phyloP scores from a whole-genome alignment of 2,888 invertebrate species.

The Rhagophthalmus giganteus region DNA sequence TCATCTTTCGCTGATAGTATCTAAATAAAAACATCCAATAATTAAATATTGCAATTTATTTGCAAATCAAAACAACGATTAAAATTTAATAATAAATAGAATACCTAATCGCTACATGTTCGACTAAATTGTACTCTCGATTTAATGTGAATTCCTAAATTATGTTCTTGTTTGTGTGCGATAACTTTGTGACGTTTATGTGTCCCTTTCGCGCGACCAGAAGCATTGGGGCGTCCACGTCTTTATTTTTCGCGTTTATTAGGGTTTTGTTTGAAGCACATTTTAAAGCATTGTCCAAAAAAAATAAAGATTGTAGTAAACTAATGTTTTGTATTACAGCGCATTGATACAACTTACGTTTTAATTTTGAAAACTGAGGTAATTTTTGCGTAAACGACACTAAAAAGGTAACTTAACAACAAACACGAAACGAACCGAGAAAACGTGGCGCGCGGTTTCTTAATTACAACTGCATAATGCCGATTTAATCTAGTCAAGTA shows the following conservation, averaged over 20 bases:
- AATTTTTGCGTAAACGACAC: neutral
- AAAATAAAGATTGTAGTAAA: neutral
- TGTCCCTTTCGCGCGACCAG: neutral
- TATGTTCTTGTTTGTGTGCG: too few relatives aligned
- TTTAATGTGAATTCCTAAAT: too few relatives aligned
- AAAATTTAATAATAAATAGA: too few relatives aligned
- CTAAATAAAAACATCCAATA: too few relatives aligned
- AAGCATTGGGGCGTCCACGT: neutral
- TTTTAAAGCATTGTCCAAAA: neutral
- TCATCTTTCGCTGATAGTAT: too few relatives aligned
- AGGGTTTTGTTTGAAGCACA: neutral
- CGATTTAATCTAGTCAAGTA: too few relatives aligned
- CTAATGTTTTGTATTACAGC: neutral
- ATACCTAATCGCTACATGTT: too few relatives aligned
- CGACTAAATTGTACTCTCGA: too few relatives aligned
- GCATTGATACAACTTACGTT: neutral
- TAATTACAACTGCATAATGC: neutral
- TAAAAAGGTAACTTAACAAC: neutral
- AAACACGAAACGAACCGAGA: neutral
- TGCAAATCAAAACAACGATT: too few relatives aligned
- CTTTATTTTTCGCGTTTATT: neutral
- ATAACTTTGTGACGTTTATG: neutral
- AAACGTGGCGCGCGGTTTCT: neutral
- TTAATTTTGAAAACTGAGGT: neutral
- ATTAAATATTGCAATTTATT: too few relatives aligned